Evolutionary conservation across 1,140 invertebrate species (phyloP).

Genomic region (Eumeta japonica): DNA sequence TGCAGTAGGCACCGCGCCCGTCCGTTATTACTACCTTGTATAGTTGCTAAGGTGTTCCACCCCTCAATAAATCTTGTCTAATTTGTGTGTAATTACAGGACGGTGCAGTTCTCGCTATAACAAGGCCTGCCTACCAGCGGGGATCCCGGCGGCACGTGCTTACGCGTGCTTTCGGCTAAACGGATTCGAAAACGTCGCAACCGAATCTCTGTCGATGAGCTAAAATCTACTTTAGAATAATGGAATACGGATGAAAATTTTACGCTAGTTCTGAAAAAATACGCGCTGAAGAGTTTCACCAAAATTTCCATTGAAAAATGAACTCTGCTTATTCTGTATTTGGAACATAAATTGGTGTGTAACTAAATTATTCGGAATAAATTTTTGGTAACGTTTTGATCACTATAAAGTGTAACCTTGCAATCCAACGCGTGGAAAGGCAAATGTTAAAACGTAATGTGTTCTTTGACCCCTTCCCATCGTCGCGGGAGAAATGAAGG

Average conservation of each 20-base stretch:
- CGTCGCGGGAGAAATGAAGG: too few relatives aligned
- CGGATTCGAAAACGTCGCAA: not conserved
- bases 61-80: slow-evolving; percentile 58
- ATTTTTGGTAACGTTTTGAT: slow-evolving; percentile 25
- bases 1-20: slow-evolving; percentile 49
- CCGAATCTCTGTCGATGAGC: not conserved
- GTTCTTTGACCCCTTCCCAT: slow-evolving; percentile 48
- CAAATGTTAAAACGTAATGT: slow-evolving; percentile 39
- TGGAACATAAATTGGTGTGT: too few relatives aligned
- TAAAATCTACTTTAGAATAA: not conserved
- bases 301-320: not conserved
- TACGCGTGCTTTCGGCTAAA: slow-evolving; percentile 28
- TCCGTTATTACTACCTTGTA: slow-evolving; percentile 53
- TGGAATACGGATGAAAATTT: too few relatives aligned
- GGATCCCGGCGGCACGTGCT: slow-evolving; percentile 48
- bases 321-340: too few relatives aligned
- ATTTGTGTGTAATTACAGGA: slow-evolving; percentile 58
- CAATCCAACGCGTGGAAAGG: slow-evolving; percentile 38
- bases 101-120: slow-evolving; percentile 48
- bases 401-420: slow-evolving; percentile 28
- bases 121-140: slow-evolving; percentile 51
- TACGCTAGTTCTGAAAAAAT: not conserved
- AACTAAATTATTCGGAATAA: slow-evolving; percentile 31
- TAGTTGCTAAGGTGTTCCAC: slow-evolving; percentile 56
- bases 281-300: not conserved